Conservation (phyloP, 2,797 vertebrate genomes). For the Choloepus didactylus region DNA sequence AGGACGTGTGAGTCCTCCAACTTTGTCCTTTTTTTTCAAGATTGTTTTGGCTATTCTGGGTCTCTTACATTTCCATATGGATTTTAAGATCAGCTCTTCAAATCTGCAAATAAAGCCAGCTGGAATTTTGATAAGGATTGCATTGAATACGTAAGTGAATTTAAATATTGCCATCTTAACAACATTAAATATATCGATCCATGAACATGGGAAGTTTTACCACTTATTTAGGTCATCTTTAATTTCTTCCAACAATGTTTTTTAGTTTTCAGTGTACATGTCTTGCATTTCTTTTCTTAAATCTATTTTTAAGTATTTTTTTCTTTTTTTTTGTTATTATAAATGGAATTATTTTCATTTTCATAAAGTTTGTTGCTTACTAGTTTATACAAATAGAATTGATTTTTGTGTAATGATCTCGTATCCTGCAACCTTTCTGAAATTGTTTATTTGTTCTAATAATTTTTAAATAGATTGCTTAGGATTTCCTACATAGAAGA, state of each 20-base stretch:
- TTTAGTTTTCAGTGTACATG: background rate
- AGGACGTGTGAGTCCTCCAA: background rate
- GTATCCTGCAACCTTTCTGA: background rate
- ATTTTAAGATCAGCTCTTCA: conserved; percentile 25
- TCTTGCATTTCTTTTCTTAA: background rate
- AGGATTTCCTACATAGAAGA: background rate
- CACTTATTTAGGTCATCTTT: background rate
- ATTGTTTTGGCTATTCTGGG: background rate
- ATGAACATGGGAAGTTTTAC: background rate
- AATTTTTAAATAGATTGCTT: background rate
- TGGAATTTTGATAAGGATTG: background rate
- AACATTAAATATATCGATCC: background rate
- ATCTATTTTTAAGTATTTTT: background rate
- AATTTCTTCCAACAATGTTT: background rate
- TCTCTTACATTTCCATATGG: background rate
- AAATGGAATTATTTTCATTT: no score
- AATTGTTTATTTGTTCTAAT: conserved; percentile 10
- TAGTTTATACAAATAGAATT: no score
- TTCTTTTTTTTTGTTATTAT: background rate
- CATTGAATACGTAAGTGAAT: background rate
- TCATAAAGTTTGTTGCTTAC: no score
- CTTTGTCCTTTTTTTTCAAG: conserved; percentile 22
- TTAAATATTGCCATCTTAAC: background rate
- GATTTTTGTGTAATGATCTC: background rate
- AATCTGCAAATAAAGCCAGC: background rate